Percentiles rank a stretch among this genome's conserved stretches.
phyloP scores from a whole-genome alignment of 2,888 invertebrate genomes.

The Uloborus plumipes region DNA sequence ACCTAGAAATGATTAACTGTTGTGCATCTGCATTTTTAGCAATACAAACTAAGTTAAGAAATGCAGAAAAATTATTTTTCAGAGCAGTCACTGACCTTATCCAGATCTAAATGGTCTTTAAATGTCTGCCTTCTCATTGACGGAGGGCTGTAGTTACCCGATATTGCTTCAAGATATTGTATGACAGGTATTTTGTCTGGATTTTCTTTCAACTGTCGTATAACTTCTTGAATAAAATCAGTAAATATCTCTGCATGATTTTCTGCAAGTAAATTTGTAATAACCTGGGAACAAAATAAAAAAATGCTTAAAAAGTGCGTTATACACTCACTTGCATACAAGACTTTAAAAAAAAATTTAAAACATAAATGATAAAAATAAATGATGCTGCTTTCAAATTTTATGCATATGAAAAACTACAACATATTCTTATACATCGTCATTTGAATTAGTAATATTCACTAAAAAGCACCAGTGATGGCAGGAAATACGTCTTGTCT shows the following conservation, averaged over 20 bases:
- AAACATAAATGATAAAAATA: too few species aligned
- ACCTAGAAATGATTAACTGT: too few species aligned
- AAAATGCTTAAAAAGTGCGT: neutral
- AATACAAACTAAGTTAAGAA: too few species aligned
- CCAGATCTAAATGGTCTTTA: slow-evolving; percentile 51
- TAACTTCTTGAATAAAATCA: slow-evolving; percentile 84
- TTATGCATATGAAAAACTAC: too few species aligned
- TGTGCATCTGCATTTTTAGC: too few species aligned
- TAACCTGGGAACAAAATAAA: slow-evolving; percentile 75
- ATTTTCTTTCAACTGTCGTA: slow-evolving; percentile 84
- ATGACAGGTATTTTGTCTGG: slow-evolving; percentile 80
- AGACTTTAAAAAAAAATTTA: neutral
- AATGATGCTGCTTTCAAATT: too few species aligned
- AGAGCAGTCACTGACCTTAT: slow-evolving; percentile 20
- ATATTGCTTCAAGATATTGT: slow-evolving; percentile 30
- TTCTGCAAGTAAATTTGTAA: slow-evolving; percentile 82
- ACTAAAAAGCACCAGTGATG: too few species aligned
- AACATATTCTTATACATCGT: too few species aligned
- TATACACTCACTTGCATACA: neutral
- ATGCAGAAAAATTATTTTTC: too few species aligned
- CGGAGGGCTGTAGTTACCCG: slow-evolving; percentile 43
- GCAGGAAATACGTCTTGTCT: too few species aligned
- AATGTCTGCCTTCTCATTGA: slow-evolving; percentile 40
- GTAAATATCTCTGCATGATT: slow-evolving; percentile 84
- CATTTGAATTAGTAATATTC: too few species aligned